Conservation (phyloP, 2,888 invertebrate genomes). For the Balanococcus diminutus region DNA sequence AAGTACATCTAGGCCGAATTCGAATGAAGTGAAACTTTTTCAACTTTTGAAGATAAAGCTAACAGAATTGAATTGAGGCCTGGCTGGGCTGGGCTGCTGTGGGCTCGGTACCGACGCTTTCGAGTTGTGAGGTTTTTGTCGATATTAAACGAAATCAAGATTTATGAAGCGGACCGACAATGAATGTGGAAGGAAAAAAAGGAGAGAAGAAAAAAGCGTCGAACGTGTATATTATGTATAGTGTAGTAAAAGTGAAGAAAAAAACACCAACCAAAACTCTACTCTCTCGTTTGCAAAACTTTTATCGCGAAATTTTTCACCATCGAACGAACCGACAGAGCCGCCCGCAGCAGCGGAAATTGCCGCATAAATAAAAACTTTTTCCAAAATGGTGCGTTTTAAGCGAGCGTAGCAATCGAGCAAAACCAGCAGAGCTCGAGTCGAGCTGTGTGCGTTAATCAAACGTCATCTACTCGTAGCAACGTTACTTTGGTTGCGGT, state of each 20-base stretch:
- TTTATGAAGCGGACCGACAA: neutral
- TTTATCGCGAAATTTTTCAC: conserved; percentile 28
- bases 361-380: conserved; percentile 21
- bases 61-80: neutral
- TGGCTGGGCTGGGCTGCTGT: no score
- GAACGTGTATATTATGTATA: neutral
- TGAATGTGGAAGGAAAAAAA: neutral
- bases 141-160: conserved; percentile 26
- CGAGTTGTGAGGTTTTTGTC: neutral
- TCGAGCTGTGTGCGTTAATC: neutral
- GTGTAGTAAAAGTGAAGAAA: neutral
- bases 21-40: neutral
- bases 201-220: neutral
- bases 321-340: neutral
- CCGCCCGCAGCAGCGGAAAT: conserved; percentile 4
- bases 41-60: neutral
- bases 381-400: neutral
- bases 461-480: neutral
- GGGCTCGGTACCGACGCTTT: no score
- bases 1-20: no score
- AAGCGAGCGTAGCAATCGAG: neutral
- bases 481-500: no score
- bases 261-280: neutral
- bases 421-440: neutral
- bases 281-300: neutral